Base-by-base conservation (phyloP, 1,140 invertebrate species). In the Uloborus diversus region DNA sequence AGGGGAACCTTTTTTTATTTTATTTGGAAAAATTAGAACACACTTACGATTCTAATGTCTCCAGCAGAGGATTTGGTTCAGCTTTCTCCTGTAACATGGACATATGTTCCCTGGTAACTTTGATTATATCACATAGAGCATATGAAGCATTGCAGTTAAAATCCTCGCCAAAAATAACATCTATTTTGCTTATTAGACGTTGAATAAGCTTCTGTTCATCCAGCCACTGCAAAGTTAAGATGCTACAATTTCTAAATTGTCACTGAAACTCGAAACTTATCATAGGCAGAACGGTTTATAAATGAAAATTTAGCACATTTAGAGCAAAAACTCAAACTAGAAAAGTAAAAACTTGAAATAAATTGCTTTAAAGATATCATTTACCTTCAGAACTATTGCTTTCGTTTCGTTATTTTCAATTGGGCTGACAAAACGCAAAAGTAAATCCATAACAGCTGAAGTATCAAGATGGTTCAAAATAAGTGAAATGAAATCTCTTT, bases 401-500 rank as follows among this genome's bases (percentile, higher is more conserved):
- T 92, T 91, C 86, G 92, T 91, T 84, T 94, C 92, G 80, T 88
- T 88, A 75, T 91, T 92, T 85, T 95, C 93, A 53, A 97, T 91
- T 86, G 94, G 91, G 56, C 94, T 94, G 84, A 97, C 90, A 80
- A 96, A 90, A 87, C 95, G 93, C 81, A 96, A 90, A 82, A 97
- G 90, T 76, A 97, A 90, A 90, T 98, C 96, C 91, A 96, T 96
- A 84, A 98, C 95, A 81, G 96, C 95, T 20, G 96, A 98, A 35
- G 96, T 97, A 83, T 94, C 92, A 83, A 98, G 91, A 88, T 98
- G 96, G 84, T 93, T 91, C 81, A 97, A 88, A 82, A 97, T 89
- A 84, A 93, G 90, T 82, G 93, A 90, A 85, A 98, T 90, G 90
- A 97, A 96, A 86, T 93, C 92, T 86, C 92, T 92, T 81, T 90